phyloP scores from a whole-genome alignment of 64 coral and sea anemone species.

The Stylophora pistillata region DNA sequence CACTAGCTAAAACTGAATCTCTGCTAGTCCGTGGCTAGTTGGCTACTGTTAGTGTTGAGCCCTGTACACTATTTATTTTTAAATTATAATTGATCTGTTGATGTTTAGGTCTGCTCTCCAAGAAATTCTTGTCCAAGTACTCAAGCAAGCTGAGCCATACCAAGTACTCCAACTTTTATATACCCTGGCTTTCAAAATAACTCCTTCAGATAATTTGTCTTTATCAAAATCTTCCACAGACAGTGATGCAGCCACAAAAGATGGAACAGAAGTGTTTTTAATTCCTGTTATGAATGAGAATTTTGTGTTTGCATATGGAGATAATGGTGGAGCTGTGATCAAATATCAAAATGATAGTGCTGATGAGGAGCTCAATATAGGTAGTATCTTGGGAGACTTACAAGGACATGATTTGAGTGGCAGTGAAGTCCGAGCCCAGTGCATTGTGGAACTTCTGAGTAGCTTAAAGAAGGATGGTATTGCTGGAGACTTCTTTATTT shows the following conservation, averaged over 20 bases:
- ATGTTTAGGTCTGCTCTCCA: slow-evolving; percentile 65
- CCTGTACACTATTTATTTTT: neutral
- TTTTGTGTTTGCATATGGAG: slow-evolving; percentile 76
- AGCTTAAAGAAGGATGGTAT: slow-evolving; percentile 50
- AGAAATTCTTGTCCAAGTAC: slow-evolving; percentile 77
- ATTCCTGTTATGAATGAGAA: slow-evolving; percentile 33
- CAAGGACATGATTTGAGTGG: slow-evolving; percentile 17
- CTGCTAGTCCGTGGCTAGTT: too few species aligned
- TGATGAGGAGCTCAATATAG: neutral
- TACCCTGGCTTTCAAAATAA: slow-evolving; percentile 59
- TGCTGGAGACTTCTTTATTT: slow-evolving; percentile 86
- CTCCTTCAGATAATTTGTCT: slow-evolving; percentile 18
- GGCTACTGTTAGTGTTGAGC: too few species aligned
- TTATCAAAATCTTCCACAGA: neutral
- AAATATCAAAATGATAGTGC: neutral
- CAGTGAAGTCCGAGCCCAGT: slow-evolving; percentile 68
- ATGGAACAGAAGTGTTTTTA: neutral
- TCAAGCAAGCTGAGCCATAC: slow-evolving; percentile 62
- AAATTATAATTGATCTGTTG: neutral
- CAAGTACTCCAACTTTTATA: slow-evolving; percentile 64
- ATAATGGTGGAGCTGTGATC: slow-evolving; percentile 71
- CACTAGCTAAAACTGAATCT: too few species aligned
- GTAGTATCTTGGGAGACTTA: slow-evolving; percentile 31
- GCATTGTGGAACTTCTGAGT: slow-evolving; percentile 72
- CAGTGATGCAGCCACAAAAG: neutral